Evolutionary conservation across 1,140 invertebrate species (phyloP), one percentile per base, ranked within the genome.

Genomic region (Ceratosolen solmsi): DNA sequence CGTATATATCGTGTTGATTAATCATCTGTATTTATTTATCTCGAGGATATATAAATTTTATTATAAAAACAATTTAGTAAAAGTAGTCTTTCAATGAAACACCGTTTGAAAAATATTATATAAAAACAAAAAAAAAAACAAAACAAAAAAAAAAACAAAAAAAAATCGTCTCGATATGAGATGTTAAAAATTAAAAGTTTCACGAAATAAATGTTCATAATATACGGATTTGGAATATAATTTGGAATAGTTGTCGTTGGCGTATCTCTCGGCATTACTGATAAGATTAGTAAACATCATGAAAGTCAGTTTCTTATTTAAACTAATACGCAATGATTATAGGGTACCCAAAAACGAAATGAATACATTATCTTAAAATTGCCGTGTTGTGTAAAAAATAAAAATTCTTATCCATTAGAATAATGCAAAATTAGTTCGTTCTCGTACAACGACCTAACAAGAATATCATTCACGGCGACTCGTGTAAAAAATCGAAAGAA

Each of bases 241-340:
- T 7, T 7, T 68, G n/a, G n/a, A 68, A n/a, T 68, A 38, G 33
- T 38, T 20, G 20, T 20, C 17, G 63, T 9, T 68, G 2, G n/a
- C 33, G 63, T 68, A 38, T 68, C 20, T 68, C 22, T 36, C 63
- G 15, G 9, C 63, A 22, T 33, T 38, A n/a, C 2, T n/a, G 63
- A 68, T 68, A 68, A 38, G 63, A 68, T n/a, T 38, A 68, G 63
- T 68, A 63, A 63, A 63, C 30, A 38, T 38, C 30, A n/a, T 22
- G 36, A 68, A 68, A 33, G 36, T 33, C 41, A 46, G 5, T 54
- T 38, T 9, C 20, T 36, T 38, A 68, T 38, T 68, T 68, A 33
- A 33, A 38, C 0, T 11, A 36, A 9, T 38, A 20, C 27, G 3
- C 4, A 36, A 60, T 2, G 27, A 17, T 63, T 33, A 63, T 27